Conservation (phyloP, 2,888 invertebrate species). For the Drosophila anomelani region DNA sequence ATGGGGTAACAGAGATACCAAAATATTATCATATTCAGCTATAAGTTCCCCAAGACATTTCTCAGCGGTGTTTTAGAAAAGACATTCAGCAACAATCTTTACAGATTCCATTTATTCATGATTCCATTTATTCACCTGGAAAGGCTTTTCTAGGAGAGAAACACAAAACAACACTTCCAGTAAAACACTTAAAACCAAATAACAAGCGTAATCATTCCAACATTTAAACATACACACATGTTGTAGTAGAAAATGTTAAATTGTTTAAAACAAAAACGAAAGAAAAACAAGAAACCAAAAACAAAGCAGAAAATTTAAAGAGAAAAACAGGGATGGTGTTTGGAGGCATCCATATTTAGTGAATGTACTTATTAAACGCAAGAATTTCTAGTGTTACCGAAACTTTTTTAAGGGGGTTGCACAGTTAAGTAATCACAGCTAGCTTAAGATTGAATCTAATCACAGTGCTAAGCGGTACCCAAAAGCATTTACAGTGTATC, state of each 20-base stretch:
- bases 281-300: slow-evolving; percentile 1
- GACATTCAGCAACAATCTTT: background rate
- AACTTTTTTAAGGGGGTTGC: slow-evolving; percentile 34
- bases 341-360: slow-evolving; percentile 35
- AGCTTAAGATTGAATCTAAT: slow-evolving; percentile 12
- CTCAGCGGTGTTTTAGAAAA: background rate
- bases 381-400: slow-evolving; percentile 32
- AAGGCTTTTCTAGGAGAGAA: background rate
- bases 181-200: background rate
- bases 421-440: slow-evolving; percentile 19
- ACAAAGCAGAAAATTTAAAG: background rate
- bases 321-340: slow-evolving; percentile 33
- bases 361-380: slow-evolving; percentile 33
- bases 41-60: background rate
- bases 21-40: background rate
- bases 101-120: background rate
- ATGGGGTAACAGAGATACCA: background rate
- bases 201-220: slow-evolving; percentile 1
- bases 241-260: slow-evolving; percentile 63
- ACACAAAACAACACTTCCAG: background rate
- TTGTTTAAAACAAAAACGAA: slow-evolving; percentile 52
- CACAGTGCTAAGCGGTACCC: slow-evolving; percentile 18
- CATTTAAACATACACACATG: slow-evolving; percentile 31
- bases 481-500: slow-evolving; percentile 25
- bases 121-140: background rate